Evolutionary conservation across 2,888 invertebrate genomes (phyloP), one percentile per base, ranked within the genome.

Genomic region (Lasiommata megera): DNA sequence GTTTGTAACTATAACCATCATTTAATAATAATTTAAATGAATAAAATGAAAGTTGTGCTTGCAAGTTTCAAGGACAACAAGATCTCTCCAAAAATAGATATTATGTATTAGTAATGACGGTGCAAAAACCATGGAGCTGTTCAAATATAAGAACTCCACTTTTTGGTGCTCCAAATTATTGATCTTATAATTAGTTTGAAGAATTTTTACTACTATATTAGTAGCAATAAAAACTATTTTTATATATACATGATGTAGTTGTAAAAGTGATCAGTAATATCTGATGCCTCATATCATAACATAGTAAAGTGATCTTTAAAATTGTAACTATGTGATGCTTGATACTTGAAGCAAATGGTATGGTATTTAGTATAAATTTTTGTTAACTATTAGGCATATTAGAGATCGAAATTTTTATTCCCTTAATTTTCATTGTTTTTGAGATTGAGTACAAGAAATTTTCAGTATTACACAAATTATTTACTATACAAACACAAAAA

Each of bases 1-100:
- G 12, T 31, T 46, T 43, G 18, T 50, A 56, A 43, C 6, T 34
- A 51, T 44, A 31, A 53, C 23, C 16, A 31, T 11, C 29, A 50
- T 55, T 31, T 53, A 52, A 29, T 53, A 53, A 29, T 47, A 54
- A 38, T 48, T 31, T 16, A 48, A 36, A 53, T 46, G 37, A 56
- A 50, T 50, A 29, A 12, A 31, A 44, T 46, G 38, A 41, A 59
- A 54, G 47, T 47, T 50, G 48, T 47, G 28, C 47, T 60, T 56
- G 56, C 40, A 36, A 8, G 44, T 54, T 50, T 46, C 60, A 58
- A 58, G 47, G 50, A 48, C 48, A 52, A 59, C 54, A 46, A 60
- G 62, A 62, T 62, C 62, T 62, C 62, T 60, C 43, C 47, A 56
- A 60, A 44, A 62, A 48, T 62, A 62, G 60, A 54, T 60, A 40